Evolutionary conservation across 1,140 invertebrate genomes (phyloP).

Genomic region (Metopolophium dirhodum): DNA sequence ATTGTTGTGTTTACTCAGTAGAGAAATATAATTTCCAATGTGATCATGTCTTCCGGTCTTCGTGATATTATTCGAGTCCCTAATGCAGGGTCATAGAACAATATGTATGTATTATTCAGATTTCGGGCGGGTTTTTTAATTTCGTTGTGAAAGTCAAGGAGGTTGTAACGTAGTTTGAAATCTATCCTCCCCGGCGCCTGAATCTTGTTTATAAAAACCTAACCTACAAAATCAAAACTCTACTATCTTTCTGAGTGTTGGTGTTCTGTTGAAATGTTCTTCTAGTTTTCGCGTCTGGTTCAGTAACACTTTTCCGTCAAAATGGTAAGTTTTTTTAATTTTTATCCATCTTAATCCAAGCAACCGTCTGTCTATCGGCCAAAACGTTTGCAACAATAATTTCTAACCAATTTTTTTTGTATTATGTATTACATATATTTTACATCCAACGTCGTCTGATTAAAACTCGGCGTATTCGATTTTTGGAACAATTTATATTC

Average conservation of each 20-base stretch:
- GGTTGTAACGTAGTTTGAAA: background rate
- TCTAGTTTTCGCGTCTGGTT: slow-evolving; percentile 35
- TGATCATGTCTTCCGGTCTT: too few relatives aligned
- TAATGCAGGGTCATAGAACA: too few relatives aligned
- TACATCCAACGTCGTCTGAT: background rate
- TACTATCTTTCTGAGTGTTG: slow-evolving; percentile 33
- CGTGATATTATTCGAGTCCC: too few relatives aligned
- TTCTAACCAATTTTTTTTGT: background rate
- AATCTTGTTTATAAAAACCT: slow-evolving; percentile 45
- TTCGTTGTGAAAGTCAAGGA: background rate
- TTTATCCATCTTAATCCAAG: slow-evolving; percentile 41
- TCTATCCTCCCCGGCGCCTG: background rate
- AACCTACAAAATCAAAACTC: slow-evolving; percentile 8
- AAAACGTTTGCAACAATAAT: background rate
- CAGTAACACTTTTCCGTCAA: background rate
- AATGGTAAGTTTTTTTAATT: slow-evolving; percentile 49
- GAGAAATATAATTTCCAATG: too few relatives aligned
- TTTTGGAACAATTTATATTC: background rate
- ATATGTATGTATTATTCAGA: too few relatives aligned
- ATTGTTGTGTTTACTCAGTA: too few relatives aligned
- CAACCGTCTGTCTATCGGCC: background rate
- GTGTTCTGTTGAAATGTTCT: slow-evolving; percentile 32
- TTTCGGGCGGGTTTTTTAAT: background rate
- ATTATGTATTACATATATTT: background rate
- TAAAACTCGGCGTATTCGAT: background rate